A percentile compares a stretch with the other conserved stretches of the same genome.
These are phyloP conservation scores for Procambarus virginalis DNA, from an alignment of 1,140 invertebrate species.

Conservation along the genomic window DNA sequence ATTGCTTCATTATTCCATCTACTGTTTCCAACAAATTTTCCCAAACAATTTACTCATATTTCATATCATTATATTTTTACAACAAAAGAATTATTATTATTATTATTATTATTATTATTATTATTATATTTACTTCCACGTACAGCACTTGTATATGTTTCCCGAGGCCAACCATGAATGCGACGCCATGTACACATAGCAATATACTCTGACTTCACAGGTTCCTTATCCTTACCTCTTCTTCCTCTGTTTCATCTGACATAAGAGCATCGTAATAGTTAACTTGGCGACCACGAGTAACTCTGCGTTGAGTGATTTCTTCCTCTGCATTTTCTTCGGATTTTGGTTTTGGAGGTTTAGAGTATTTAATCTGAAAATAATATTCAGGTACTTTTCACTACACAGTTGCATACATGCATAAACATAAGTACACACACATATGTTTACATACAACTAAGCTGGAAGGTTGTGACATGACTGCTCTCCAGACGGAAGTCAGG, in stretches of 20 bases:
- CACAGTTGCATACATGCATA: neutral
- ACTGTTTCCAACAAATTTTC: too few species aligned
- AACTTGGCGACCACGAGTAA: constrained; percentile 66
- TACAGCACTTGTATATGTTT: too few species aligned
- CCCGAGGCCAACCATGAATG: neutral
- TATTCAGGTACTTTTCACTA: too few species aligned
- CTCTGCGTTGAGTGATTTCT: constrained; percentile 42
- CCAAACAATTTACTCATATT: too few species aligned
- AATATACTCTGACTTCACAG: too few species aligned
- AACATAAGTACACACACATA: neutral
- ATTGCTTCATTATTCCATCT: too few species aligned
- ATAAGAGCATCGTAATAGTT: constrained; percentile 69
- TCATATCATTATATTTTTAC: too few species aligned
- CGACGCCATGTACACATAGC: neutral
- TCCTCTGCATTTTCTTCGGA: constrained; percentile 56
- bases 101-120: too few species aligned
- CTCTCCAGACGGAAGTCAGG: too few species aligned
- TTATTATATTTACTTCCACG: too few species aligned
- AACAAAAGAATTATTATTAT: too few species aligned
- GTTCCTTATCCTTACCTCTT: constrained; percentile 47
- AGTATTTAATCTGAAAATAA: constrained; percentile 61
- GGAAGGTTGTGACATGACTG: too few species aligned
- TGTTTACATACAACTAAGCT: neutral
- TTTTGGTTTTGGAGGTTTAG: constrained; percentile 66
- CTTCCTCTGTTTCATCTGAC: constrained; percentile 68